Conservation (phyloP, 1,140 invertebrate species). For the Thalassaphorura encarpata region DNA sequence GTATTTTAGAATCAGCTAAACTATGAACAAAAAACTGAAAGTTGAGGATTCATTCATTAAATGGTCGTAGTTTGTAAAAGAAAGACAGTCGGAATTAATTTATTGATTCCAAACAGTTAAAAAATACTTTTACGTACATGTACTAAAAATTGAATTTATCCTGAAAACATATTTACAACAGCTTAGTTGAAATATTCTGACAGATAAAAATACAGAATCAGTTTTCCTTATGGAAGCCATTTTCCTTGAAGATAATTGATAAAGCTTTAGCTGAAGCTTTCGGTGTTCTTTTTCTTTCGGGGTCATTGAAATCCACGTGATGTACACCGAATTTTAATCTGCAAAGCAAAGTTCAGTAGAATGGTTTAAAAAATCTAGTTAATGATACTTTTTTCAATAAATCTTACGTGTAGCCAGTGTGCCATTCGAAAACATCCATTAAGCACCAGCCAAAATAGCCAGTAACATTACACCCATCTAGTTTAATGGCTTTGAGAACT, state of each 20-base stretch:
- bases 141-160: no score
- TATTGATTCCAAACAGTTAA: no score
- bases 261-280: constrained; percentile 39
- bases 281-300: constrained; percentile 50
- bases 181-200: no score
- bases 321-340: constrained; percentile 61
- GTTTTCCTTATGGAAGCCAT: not conserved
- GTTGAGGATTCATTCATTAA: no score
- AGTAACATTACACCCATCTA: constrained; percentile 51
- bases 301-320: constrained; percentile 58
- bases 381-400: no score
- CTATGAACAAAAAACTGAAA: no score
- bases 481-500: constrained; percentile 52
- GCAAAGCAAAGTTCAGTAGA: constrained; percentile 35
- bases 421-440: constrained; percentile 36
- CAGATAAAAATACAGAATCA: no score
- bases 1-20: no score
- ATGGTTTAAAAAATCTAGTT: constrained; percentile 69
- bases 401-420: not conserved
- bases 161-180: no score
- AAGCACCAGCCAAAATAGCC: constrained; percentile 63
- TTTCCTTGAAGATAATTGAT: not conserved
- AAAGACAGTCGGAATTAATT: no score
- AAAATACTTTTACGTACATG: no score
- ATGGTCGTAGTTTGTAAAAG: no score